Conservation (phyloP, 2,797 vertebrate species). For the Trichosurus vulpecula region DNA sequence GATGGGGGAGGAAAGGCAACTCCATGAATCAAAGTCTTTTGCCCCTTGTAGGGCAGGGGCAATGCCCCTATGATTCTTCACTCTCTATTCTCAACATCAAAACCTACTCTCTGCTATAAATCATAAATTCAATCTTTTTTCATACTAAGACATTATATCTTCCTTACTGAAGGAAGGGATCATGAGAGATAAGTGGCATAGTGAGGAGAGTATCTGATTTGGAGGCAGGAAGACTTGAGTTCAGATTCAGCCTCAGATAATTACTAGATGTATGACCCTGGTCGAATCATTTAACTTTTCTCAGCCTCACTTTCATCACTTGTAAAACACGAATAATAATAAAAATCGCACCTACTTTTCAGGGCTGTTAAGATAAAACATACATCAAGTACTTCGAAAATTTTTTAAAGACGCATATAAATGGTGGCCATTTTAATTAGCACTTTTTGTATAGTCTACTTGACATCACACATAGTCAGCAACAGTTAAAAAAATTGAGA, state of each 20-base stretch:
- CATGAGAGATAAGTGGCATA: neutral
- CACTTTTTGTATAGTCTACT: neutral
- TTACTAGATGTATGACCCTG: neutral
- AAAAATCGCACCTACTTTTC: neutral
- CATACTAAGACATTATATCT: neutral
- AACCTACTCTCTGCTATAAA: neutral
- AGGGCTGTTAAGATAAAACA: neutral
- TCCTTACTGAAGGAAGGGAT: neutral
- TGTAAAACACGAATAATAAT: neutral
- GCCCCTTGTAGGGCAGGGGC: neutral
- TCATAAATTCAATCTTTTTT: neutral
- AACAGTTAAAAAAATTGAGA: neutral
- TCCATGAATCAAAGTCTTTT: neutral
- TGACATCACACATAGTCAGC: neutral
- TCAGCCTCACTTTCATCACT: neutral
- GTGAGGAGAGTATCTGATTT: neutral
- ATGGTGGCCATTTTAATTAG: neutral
- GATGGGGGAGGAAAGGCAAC: neutral
- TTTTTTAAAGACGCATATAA: neutral
- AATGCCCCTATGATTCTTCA: neutral
- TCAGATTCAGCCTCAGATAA: neutral
- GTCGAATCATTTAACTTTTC: neutral
- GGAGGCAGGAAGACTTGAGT: neutral
- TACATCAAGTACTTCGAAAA: neutral
- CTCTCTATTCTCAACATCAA: neutral